Conservation (phyloP, 2,797 vertebrate species). For the Sus cebifrons region DNA sequence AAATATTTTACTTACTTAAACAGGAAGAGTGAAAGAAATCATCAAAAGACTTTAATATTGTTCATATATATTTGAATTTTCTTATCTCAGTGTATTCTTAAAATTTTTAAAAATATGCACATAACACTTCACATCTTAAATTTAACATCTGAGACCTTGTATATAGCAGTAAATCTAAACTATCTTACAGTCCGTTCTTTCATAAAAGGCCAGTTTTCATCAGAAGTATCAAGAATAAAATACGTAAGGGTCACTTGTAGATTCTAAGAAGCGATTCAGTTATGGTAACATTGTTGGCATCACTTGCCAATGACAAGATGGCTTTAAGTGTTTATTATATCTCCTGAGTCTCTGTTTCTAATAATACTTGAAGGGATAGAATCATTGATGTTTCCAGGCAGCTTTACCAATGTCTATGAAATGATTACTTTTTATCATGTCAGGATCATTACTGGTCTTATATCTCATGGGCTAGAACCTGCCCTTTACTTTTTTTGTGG, state of each 20-base stretch:
- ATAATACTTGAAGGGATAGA: conserved; percentile 66
- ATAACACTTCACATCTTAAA: conserved; percentile 50
- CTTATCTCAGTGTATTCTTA: conserved; percentile 19
- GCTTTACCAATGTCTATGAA: conserved; percentile 62
- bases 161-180: background rate
- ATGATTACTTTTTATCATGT: conserved; percentile 60
- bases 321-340: conserved; percentile 72
- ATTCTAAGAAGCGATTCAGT: conserved; percentile 44
- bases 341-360: conserved; percentile 51
- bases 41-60: background rate
- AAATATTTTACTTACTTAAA: conserved; percentile 44
- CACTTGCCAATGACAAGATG: conserved; percentile 63
- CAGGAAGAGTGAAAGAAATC: background rate
- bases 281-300: conserved; percentile 52
- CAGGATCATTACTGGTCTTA: background rate
- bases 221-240: conserved; percentile 70
- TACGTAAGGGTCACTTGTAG: conserved; percentile 49
- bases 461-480: background rate
- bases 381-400: conserved; percentile 75
- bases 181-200: conserved; percentile 47
- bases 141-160: background rate
- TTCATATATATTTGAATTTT: conserved; percentile 25
- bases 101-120: background rate
- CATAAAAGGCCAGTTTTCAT: conserved; percentile 78
- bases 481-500: background rate